These are phyloP conservation scores for Diarsia mendica DNA, from an alignment of 2,888 invertebrate genomes.

Conservation along the genomic window DNA sequence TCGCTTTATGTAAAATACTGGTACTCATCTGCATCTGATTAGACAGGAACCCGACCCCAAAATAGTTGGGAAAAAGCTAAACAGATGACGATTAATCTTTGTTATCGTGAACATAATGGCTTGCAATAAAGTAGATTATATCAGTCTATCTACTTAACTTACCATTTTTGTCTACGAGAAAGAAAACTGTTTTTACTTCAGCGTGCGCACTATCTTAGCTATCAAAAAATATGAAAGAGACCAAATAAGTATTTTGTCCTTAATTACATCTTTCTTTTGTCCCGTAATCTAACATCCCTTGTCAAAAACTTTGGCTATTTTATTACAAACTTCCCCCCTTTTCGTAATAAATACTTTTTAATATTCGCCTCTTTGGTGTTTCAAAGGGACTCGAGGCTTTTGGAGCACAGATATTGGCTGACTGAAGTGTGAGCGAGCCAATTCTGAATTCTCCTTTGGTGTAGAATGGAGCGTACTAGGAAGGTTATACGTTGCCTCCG, in stretches of 20 bases:
- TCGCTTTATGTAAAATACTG: neutral
- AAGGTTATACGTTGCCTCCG: conserved; percentile 1
- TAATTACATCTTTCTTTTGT: conserved; percentile 61
- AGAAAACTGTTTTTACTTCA: neutral
- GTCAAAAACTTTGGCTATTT: conserved; percentile 57
- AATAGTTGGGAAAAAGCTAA: neutral
- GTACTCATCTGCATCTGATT: neutral
- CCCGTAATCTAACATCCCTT: conserved; percentile 50
- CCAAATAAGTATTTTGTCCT: conserved; percentile 59
- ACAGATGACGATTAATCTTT: neutral
- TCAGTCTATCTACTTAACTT: too few relatives aligned
- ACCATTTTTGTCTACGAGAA: neutral
- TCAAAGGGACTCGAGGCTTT: conserved; percentile 44
- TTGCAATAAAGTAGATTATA: too few relatives aligned
- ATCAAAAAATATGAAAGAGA: conserved; percentile 50
- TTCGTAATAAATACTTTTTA: conserved; percentile 60
- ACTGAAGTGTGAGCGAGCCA: conserved; percentile 20
- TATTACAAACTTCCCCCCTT: conserved; percentile 44
- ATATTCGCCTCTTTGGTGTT: conserved; percentile 51
- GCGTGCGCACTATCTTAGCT: conserved; percentile 19
- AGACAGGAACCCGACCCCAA: neutral
- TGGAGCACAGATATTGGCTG: conserved; percentile 32
- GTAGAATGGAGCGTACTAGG: neutral
- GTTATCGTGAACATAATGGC: too few relatives aligned
- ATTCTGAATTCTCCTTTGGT: conserved; percentile 37